Conservation (phyloP, 2,888 invertebrate genomes). For the Drosophila gaucha region DNA sequence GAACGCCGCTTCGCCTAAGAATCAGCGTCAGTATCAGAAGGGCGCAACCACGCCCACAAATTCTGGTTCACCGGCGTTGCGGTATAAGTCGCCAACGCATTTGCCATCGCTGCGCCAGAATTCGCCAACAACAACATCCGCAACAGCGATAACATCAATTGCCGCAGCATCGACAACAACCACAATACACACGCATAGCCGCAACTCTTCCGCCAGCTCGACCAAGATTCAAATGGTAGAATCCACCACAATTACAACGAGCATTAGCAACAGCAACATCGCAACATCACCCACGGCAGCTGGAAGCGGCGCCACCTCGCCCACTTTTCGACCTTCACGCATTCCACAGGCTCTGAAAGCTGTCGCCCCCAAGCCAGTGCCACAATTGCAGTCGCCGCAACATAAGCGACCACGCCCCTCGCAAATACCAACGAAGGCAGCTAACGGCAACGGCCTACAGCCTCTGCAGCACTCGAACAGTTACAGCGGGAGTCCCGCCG, state of each 20-base stretch:
- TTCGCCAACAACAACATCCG: conserved; percentile 51
- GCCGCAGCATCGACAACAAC: conserved; percentile 37
- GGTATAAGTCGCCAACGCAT: conserved; percentile 80
- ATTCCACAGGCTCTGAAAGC: conserved; percentile 86
- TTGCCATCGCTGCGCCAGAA: conserved; percentile 76
- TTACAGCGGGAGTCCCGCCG: conserved; percentile 74
- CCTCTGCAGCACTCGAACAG: conserved; percentile 77
- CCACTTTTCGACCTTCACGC: conserved; percentile 85
- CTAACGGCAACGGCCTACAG: conserved; percentile 62
- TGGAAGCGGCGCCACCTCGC: conserved; percentile 75
- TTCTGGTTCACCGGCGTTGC: conserved; percentile 61
- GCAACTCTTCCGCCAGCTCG: conserved; percentile 81
- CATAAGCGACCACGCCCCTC: conserved; percentile 83
- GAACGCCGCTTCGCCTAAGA: conserved; percentile 63
- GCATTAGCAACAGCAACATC: conserved; percentile 49
- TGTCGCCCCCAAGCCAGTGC: conserved; percentile 74
- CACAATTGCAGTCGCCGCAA: conserved; percentile 83
- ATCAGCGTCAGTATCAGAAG: conserved; percentile 56
- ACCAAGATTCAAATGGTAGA: conserved; percentile 82
- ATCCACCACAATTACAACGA: conserved; percentile 66
- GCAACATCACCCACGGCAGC: conserved; percentile 55
- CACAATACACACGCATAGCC: conserved; percentile 74
- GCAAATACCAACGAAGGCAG: conserved; percentile 83
- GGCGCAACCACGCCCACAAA: conserved; percentile 63
- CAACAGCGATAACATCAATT: conserved; percentile 33